Percentiles rank a stretch among this genome's conserved stretches.
phyloP scores from a whole-genome alignment of 2,113 vertebrate genomes.

The Urocynchramus pylzowi region DNA sequence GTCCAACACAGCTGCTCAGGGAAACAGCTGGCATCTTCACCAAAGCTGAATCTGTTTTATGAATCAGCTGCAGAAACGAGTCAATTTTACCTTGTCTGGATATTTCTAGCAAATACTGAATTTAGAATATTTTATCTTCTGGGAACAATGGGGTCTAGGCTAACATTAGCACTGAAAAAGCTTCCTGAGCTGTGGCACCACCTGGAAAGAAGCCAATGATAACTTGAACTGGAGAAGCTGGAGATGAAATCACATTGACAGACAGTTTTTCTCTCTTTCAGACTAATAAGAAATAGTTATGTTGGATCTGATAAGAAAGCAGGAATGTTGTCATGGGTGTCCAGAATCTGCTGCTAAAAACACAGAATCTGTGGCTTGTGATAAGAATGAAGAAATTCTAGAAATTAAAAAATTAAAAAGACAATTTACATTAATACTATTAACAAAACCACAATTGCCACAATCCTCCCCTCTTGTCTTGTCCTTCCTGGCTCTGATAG shows the following conservation, averaged over 20 bases:
- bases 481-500: neutral
- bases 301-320: neutral
- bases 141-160: neutral
- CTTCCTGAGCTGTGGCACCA: neutral
- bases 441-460: neutral
- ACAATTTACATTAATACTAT: neutral
- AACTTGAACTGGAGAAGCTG: neutral
- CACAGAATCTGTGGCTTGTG: neutral
- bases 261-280: neutral
- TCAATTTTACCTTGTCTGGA: neutral
- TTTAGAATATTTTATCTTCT: neutral
- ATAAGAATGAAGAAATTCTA: neutral
- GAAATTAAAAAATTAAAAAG: conserved; percentile 20
- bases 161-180: neutral
- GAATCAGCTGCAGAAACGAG: neutral
- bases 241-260: neutral
- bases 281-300: neutral
- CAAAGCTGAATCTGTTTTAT: neutral
- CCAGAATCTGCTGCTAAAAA: neutral
- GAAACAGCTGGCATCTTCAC: neutral
- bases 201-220: neutral
- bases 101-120: neutral
- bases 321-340: neutral
- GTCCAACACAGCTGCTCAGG: neutral
- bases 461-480: neutral